These are phyloP conservation scores for Castor canadensis DNA, from an alignment of 2,113 vertebrate genomes.

Conservation along the genomic window DNA sequence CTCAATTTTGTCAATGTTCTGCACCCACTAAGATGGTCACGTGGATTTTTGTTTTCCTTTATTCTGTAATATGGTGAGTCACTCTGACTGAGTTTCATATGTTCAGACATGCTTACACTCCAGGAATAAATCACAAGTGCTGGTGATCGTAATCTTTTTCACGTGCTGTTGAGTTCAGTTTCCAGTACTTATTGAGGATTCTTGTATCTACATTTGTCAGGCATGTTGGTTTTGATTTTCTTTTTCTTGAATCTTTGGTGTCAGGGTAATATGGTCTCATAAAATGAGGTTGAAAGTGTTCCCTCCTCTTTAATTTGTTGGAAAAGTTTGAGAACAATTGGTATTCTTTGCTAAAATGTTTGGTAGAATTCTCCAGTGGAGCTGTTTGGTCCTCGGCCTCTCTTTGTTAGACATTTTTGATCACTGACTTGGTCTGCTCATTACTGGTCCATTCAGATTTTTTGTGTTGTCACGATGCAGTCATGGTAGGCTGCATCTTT, in stretches of 20 bases:
- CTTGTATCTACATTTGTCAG: too few species aligned
- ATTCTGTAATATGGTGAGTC: neutral
- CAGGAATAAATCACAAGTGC: neutral
- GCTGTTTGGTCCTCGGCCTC: neutral
- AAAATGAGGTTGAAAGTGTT: neutral
- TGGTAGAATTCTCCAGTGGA: too few species aligned
- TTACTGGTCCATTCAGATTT: too few species aligned
- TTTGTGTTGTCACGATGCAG: neutral
- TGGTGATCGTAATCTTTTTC: neutral
- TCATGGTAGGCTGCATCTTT: neutral
- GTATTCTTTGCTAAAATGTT: too few species aligned
- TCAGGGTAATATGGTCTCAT: neutral
- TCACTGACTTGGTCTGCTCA: neutral
- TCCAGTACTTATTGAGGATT: too few species aligned
- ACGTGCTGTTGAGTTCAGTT: too few species aligned
- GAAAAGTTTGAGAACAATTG: too few species aligned
- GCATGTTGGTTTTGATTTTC: neutral
- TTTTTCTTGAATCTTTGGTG: neutral
- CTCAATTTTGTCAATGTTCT: neutral
- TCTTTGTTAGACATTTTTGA: neutral
- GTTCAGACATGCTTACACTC: neutral
- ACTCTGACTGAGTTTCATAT: neutral
- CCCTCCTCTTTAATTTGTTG: neutral
- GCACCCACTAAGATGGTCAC: neutral
- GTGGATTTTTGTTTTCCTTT: neutral